These are phyloP conservation scores for Troilus luridus DNA, from an alignment of 2,888 invertebrate genomes.

Conservation along the genomic window DNA sequence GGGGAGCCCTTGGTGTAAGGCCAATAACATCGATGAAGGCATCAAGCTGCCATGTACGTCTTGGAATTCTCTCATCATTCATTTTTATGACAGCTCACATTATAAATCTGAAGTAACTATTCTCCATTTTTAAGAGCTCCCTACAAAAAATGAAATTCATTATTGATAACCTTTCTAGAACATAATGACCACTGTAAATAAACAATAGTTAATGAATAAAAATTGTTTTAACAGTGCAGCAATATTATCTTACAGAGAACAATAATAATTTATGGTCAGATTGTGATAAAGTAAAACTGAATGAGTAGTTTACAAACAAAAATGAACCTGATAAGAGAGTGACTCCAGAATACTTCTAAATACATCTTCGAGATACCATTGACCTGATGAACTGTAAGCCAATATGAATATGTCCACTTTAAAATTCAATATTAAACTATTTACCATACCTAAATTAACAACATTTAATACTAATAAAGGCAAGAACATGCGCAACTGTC, in stretches of 20 bases:
- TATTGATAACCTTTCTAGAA: background rate
- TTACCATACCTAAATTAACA: constrained; percentile 13
- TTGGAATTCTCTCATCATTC: constrained; percentile 58
- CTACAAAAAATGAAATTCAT: background rate
- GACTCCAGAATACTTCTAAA: background rate
- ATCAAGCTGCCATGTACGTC: constrained; percentile 72
- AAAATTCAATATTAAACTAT: constrained; percentile 6
- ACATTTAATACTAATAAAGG: background rate
- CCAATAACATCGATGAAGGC: constrained; percentile 80
- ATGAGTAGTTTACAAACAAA: constrained; percentile 36
- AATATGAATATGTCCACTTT: constrained; percentile 8
- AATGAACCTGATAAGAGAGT: constrained; percentile 31
- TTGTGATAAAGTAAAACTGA: background rate
- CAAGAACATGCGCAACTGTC: constrained; percentile 42
- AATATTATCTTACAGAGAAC: background rate
- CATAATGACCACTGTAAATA: background rate
- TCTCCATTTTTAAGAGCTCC: background rate
- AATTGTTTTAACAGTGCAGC: background rate
- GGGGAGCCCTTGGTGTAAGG: constrained; percentile 75
- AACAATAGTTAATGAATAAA: background rate
- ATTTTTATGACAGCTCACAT: constrained; percentile 52
- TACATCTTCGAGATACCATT: background rate
- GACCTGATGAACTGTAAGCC: background rate
- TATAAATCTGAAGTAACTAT: constrained; percentile 41
- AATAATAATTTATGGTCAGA: background rate